These are phyloP conservation scores for Palythoa grandis DNA, from an alignment of 92 coral and sea anemone species.

Conservation along the genomic window DNA sequence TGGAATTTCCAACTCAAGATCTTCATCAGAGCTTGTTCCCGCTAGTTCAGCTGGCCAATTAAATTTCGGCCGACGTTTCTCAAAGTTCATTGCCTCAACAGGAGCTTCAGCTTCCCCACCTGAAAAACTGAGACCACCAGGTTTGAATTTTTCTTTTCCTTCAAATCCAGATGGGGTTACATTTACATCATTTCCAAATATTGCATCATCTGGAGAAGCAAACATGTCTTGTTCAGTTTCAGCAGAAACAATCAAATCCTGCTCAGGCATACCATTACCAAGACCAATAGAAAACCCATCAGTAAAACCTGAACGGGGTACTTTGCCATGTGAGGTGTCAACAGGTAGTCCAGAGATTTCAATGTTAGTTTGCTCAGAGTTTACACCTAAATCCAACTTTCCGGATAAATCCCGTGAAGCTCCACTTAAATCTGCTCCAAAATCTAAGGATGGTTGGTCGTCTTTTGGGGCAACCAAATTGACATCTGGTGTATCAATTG, in stretches of 20 bases:
- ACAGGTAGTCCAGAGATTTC: not conserved
- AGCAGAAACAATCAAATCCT: not conserved
- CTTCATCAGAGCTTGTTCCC: slow-evolving; percentile 5
- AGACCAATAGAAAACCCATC: not conserved
- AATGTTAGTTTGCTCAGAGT: not conserved
- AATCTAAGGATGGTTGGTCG: not conserved
- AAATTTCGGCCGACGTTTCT: not conserved
- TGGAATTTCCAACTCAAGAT: not conserved
- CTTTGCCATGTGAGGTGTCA: not conserved
- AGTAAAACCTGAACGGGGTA: not conserved
- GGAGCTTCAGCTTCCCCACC: not conserved
- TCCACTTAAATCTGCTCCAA: not conserved
- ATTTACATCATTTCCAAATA: not conserved
- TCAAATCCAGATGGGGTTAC: not conserved
- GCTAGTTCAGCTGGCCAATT: slow-evolving; percentile 16
- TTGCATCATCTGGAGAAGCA: slow-evolving; percentile 6
- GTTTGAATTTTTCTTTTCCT: not conserved
- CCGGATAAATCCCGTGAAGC: no score
- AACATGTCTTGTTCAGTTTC: slow-evolving; percentile 9
- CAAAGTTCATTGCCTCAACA: not conserved
- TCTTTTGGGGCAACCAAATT: not conserved
- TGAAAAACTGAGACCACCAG: not conserved
- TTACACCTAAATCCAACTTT: not conserved
- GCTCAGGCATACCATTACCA: not conserved
- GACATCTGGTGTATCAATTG: not conserved